Evolutionary conservation across 2,797 vertebrate genomes (phyloP).

Genomic region (Enteromius radiatus): DNA sequence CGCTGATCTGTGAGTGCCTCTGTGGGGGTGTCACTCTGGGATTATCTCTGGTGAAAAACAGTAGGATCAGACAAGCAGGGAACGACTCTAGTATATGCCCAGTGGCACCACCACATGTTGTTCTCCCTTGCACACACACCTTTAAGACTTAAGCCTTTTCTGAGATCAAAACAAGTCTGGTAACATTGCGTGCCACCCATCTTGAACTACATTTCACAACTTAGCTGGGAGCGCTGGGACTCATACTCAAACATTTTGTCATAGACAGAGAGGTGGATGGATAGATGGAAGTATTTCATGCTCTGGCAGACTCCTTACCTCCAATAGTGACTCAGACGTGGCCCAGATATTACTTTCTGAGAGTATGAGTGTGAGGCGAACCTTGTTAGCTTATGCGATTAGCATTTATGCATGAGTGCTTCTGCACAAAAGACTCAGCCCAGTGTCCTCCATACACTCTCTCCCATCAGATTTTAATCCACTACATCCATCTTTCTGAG

Average conservation of each 20-base stretch:
- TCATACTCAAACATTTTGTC: background rate
- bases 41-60: constrained; percentile 61
- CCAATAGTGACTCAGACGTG: constrained; percentile 21
- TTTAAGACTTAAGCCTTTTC: background rate
- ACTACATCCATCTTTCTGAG: constrained; percentile 14
- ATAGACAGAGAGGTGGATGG: background rate
- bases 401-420: constrained; percentile 71
- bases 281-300: background rate
- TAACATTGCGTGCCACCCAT: background rate
- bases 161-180: constrained; percentile 2
- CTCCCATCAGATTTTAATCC: constrained; percentile 41
- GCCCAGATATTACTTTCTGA: constrained; percentile 42
- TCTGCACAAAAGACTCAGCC: constrained; percentile 74
- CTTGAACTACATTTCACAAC: constrained; percentile 9
- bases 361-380: constrained; percentile 19
- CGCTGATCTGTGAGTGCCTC: constrained; percentile 58
- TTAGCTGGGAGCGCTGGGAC: background rate
- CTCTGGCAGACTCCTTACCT: constrained; percentile 6
- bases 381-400: constrained; percentile 62
- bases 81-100: background rate
- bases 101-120: constrained; percentile 7
- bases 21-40: constrained; percentile 49
- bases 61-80: constrained; percentile 55
- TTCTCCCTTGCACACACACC: constrained; percentile 5
- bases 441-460: constrained; percentile 26